phyloP scores from a whole-genome alignment of 2,797 vertebrate species.

The Triplophysa bombifrons region DNA sequence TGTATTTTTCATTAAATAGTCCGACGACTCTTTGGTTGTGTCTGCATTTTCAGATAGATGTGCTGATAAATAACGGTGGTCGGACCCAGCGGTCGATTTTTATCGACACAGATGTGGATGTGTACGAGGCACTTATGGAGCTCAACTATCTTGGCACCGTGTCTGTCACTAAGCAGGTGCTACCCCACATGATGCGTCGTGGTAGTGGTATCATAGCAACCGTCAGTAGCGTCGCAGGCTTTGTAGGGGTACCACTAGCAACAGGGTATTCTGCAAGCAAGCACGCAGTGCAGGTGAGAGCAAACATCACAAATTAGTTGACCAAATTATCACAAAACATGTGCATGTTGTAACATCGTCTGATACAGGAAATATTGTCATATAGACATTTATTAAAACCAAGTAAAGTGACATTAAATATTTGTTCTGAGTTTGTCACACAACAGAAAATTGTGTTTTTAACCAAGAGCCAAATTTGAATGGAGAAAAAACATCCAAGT shows the following conservation, averaged over 20 bases:
- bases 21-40: too few relatives aligned
- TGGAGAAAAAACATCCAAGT: too few relatives aligned
- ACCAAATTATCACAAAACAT: neutral
- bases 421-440: too few relatives aligned
- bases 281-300: constrained; percentile 84
- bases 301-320: neutral
- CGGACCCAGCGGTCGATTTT: constrained; percentile 87
- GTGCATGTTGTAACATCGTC: neutral
- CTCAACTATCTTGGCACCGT: constrained; percentile 92
- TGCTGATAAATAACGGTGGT: constrained; percentile 92
- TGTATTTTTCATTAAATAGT: too few relatives aligned
- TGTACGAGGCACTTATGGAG: constrained; percentile 86
- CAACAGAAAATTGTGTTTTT: too few relatives aligned
- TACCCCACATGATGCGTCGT: constrained; percentile 87
- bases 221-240: constrained; percentile 85
- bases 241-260: constrained; percentile 79
- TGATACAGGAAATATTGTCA: neutral
- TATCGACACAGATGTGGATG: constrained; percentile 82
- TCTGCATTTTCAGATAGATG: constrained; percentile 80
- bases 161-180: constrained; percentile 88
- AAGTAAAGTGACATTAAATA: too few relatives aligned
- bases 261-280: constrained; percentile 91
- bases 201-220: constrained; percentile 85
- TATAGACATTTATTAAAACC: too few relatives aligned
- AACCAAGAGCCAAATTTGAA: too few relatives aligned